Conservation (phyloP, 2,888 invertebrate species). For the Thysanoteuthis rhombus region DNA sequence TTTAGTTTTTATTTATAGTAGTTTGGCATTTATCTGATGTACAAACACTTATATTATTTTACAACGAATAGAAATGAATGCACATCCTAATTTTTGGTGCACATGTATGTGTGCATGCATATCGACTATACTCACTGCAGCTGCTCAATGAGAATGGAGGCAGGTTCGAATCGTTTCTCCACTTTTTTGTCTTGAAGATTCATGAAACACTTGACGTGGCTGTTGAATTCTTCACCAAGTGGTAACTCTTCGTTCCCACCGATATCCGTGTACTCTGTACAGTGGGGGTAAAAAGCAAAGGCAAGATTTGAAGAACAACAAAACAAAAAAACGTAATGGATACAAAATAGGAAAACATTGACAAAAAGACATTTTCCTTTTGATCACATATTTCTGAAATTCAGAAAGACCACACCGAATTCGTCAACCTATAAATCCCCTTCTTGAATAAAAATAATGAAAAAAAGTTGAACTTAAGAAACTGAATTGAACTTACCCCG, state of each 20-base stretch:
- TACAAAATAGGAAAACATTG: too few relatives aligned
- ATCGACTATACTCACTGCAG: conserved; percentile 52
- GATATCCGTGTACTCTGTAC: conserved; percentile 62
- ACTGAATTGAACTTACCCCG: conserved; percentile 62
- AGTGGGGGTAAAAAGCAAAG: background rate
- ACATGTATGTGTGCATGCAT: background rate
- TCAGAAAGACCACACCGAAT: too few relatives aligned
- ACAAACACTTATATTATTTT: too few relatives aligned
- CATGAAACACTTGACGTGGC: conserved; percentile 60
- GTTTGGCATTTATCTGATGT: too few relatives aligned
- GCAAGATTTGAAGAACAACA: background rate
- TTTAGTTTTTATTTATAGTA: too few relatives aligned
- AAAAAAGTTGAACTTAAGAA: too few relatives aligned
- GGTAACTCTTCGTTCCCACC: conserved; percentile 66
- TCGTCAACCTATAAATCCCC: too few relatives aligned
- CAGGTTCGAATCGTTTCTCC: conserved; percentile 53
- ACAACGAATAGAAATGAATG: too few relatives aligned
- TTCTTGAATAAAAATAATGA: too few relatives aligned
- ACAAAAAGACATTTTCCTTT: too few relatives aligned
- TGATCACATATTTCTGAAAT: too few relatives aligned
- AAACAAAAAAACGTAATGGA: background rate
- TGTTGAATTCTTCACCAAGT: conserved; percentile 66
- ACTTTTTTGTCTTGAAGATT: conserved; percentile 60
- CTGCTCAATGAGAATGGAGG: conserved; percentile 61
- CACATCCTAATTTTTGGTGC: background rate